Base-by-base conservation (phyloP, 2,888 invertebrate genomes). In the Sisyra terminalis region DNA sequence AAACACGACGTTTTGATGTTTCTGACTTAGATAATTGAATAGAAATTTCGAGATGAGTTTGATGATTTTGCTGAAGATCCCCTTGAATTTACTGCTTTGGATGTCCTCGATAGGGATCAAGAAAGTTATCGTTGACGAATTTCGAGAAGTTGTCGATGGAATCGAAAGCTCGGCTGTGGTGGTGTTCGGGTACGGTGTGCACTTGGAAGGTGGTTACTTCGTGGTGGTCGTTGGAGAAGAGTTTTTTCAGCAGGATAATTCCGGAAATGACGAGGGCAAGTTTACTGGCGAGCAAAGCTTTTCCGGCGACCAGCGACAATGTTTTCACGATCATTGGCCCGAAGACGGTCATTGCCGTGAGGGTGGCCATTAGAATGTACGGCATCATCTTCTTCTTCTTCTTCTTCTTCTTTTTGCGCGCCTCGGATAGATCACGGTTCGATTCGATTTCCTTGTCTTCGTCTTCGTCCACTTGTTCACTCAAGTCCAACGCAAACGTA, bases 201-300 rank as follows among this genome's bases (percentile, higher is more conserved):
- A 80, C 78, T 58, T 78, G 77, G 63, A 78, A 73, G 3, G 51
- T 47, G 49, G 74, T 71, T 37, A 72, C 69, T 46, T 72, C 67
- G 47, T 69, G 63, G 48, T 66, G 63, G 49, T 78, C 76, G 48
- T 75, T 74, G 46, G 77, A 73, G 63, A 79, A 78, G 49, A 81
- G 66, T 58, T 80, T 79, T 64, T 78, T 80, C 50, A 80, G 60
- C 15, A 74, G 78, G 51, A 80, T 75, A 45, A 79, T 76, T 43
- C 78, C 74, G 46, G 79, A 75, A 51, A 81, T 78, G 46, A 80
- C 75, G 45, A 81, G 59, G 2, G 80, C 80, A 39, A 79, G 75
- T 57, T 81, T 81, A 57, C 78, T 77, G 50, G 79, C 76, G 47
- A 81, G 71, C 47, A 81, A 64, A 29, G 80, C 78, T 58, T 80